Evolutionary conservation across 2,888 invertebrate genomes (phyloP).

Genomic region (Eupithecia inturbata): DNA sequence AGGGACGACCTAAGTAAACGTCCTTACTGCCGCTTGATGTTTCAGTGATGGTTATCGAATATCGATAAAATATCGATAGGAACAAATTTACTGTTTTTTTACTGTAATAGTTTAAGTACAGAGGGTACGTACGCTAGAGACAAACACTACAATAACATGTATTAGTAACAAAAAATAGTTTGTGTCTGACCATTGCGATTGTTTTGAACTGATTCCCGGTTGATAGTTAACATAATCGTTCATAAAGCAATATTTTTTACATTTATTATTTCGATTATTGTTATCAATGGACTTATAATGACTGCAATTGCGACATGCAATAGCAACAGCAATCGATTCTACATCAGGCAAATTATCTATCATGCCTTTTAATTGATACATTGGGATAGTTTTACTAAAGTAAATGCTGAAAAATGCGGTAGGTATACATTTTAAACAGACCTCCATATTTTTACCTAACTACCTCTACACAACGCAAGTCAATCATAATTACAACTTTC

Average conservation of each 20-base stretch:
- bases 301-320: not conserved
- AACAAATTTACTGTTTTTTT: not conserved
- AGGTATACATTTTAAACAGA: not conserved
- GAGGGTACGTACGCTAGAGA: no score
- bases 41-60: conserved; percentile 38
- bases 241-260: not conserved
- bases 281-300: not conserved
- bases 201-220: no score
- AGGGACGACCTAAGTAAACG: conserved; percentile 78
- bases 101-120: no score
- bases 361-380: not conserved
- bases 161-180: no score
- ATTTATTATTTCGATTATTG: not conserved
- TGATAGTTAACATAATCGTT: not conserved
- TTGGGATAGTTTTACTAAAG: not conserved
- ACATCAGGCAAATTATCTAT: not conserved
- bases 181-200: no score
- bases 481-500: conserved; percentile 9
- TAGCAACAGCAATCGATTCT: not conserved
- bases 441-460: not conserved
- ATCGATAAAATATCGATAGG: conserved; percentile 6
- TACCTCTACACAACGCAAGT: not conserved
- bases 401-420: not conserved
- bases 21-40: conserved; percentile 46
- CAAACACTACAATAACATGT: no score